A percentile compares a stretch with the other conserved stretches of the same genome.
Evolutionary conservation across 53 echinoderm and acorn worm genomes (phyloP).

Genomic region (Zoroaster sp.): DNA sequence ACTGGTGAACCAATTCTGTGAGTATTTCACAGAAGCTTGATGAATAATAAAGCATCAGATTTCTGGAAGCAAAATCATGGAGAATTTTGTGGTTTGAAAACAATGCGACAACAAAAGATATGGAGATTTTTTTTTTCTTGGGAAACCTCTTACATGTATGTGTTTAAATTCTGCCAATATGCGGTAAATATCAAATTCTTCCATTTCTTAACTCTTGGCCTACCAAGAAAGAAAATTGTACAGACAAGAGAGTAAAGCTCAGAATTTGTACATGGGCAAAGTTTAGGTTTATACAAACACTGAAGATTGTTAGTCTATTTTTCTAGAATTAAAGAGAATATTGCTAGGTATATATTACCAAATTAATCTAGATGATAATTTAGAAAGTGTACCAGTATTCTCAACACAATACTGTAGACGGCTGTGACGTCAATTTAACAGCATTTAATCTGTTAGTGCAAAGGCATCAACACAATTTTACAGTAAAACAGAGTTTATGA

Average conservation of each 20-base stretch:
- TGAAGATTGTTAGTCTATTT: slow-evolving; percentile 47
- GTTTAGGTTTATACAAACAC: slow-evolving; percentile 34
- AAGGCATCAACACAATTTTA: no score
- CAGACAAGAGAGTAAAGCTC: background rate
- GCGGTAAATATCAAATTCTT: slow-evolving; percentile 36
- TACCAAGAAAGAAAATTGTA: slow-evolving; percentile 2
- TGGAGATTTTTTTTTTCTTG: no score
- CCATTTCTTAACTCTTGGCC: slow-evolving; percentile 20
- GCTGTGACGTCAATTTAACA: background rate
- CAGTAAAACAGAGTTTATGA: no score
- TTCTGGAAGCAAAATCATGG: background rate
- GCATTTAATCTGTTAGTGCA: background rate
- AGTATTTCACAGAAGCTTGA: no score
- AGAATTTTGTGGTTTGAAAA: background rate
- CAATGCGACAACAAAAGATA: background rate
- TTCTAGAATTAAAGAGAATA: slow-evolving; percentile 34
- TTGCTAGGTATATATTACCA: background rate
- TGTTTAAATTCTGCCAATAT: background rate
- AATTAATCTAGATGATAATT: background rate
- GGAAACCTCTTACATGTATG: background rate
- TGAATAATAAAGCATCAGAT: background rate
- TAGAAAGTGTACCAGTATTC: background rate
- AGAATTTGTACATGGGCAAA: background rate
- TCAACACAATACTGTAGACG: no score
- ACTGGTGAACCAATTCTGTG: no score